A percentile compares a stretch with the other conserved stretches of the same genome.
Conservation (phyloP, 2,888 invertebrate genomes). For the Leucophora obtusa region DNA sequence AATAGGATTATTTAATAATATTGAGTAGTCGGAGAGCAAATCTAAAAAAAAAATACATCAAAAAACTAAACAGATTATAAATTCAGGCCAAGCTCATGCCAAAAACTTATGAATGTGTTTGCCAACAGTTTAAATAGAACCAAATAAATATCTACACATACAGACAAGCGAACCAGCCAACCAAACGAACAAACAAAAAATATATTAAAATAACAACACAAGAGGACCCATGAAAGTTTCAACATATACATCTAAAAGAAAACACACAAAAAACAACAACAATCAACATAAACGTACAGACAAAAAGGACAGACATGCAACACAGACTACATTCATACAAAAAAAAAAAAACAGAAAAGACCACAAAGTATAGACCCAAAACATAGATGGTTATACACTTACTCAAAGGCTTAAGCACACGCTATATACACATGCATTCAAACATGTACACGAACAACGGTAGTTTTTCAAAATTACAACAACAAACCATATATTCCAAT, state of each 20-base stretch:
- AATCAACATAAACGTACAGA: slow-evolving; percentile 14
- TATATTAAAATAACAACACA: slow-evolving; percentile 8
- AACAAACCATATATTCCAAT: slow-evolving; percentile 41
- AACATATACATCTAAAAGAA: slow-evolving; percentile 53
- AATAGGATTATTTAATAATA: slow-evolving; percentile 53
- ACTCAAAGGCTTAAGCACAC: slow-evolving; percentile 11
- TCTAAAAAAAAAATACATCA: slow-evolving; percentile 1
- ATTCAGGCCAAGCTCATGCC: slow-evolving; percentile 76
- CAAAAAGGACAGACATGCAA: slow-evolving; percentile 7
- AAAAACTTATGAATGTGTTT: slow-evolving; percentile 58
- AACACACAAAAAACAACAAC: slow-evolving; percentile 45
- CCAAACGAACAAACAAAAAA: slow-evolving; percentile 19
- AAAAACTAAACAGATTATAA: slow-evolving; percentile 65
- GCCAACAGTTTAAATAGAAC: slow-evolving; percentile 64
- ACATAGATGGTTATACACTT: background rate
- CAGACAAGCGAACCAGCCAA: slow-evolving; percentile 27
- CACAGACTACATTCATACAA: slow-evolving; percentile 25
- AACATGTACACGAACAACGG: slow-evolving; percentile 41
- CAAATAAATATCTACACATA: slow-evolving; percentile 47
- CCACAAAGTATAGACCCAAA: slow-evolving; percentile 43
- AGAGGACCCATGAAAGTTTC: slow-evolving; percentile 58
- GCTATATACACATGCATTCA: slow-evolving; percentile 7
- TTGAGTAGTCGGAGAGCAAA: slow-evolving; percentile 28
- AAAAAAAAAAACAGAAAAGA: slow-evolving; percentile 23
- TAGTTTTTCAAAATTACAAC: slow-evolving; percentile 60